Evolutionary conservation across 1,140 invertebrate species (phyloP), one percentile per base, ranked within the genome.

Genomic region (Drosophila chauvacae): DNA sequence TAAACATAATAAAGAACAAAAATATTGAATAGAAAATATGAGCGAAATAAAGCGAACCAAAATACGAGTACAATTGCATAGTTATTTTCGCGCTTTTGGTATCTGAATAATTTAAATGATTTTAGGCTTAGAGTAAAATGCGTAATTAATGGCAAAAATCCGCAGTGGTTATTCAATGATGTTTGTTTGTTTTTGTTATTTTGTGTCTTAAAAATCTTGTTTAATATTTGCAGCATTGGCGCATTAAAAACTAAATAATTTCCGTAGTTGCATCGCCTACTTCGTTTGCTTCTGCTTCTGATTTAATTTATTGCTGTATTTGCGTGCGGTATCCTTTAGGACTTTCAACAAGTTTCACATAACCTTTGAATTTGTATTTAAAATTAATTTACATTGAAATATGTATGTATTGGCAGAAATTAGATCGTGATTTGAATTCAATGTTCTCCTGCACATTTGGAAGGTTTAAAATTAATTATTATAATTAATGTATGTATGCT

Each of bases 141-240:
- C 84, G 83, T 80, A 80, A 77, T 74, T 84, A 88, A 87, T 87
- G 83, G 83, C 83, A 87, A 88, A 83, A 88, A 80, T 84, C 68
- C 61, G 77, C 71, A 68, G 55, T 77, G 68, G 63, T 86, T 42
- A 84, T 80, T 57, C 5, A 20, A 35, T 35, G 30, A 23, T 23
- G 23, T 3, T 4, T 35, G 7, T 9, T 28, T 48, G 3, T 65
- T 48, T 23, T 2, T 48, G 1, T 65, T 59, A 59, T 60, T 58
- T n/a, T 64, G 51, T 61, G 60, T 69, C 82, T 78, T 85, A 81
- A 86, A 37, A 60, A 37, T 64, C 48, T 70, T 47, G 50, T 35
- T 44, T 59, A 35, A 72, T 53, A 58, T 55, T 74, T 61, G 59
- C 58, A 70, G 42, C 26, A 51, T 60, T 51, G 0, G 23, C 23